Evolutionary conservation across 2,888 invertebrate species (phyloP), one percentile per base, ranked within the genome.

Genomic region (Brachyopa scutellaris): DNA sequence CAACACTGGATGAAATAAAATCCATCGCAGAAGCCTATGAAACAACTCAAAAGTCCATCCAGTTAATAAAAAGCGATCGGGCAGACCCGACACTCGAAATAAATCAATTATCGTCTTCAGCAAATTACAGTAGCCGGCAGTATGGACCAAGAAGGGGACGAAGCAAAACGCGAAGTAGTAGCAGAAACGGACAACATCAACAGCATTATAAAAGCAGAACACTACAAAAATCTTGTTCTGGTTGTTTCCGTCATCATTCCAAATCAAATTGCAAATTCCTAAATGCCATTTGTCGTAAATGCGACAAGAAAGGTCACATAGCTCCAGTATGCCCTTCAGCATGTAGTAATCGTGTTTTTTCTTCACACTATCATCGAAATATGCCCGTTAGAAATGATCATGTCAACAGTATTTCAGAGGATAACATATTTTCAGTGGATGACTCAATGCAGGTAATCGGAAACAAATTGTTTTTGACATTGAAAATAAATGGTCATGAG

Each of bases 201-300:
- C 53, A 33, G 15, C 38, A 61, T 1, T 40, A 40, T 8, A 51
- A 29, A 0, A 45, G 42, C 36, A 26, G n/a, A n/a, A 23, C n/a
- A 42, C 1, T 5, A 31, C 51, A 40, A 33, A 72, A 72, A 13
- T 53, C 72, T 4, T 72, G 62, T 61, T 70, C 61, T 7, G 53
- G 62, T 11, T 72, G 61, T 62, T 53, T 62, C 36, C 15, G 7
- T 7, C 23, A 38, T 19, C 62, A 72, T 23, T 3, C 6, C 8
- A 53, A 53, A 61, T 13, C 8, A 4, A 57, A 69, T 8, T 69
- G 69, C 33, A 69, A 69, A 49, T 69, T 69, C n/a, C 13, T 57
- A 9, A 15, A 57, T 38, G 47, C 45, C 8, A 19, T 45, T 42
- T 53, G 51, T 8, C 17, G 9, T 19, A 66, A 66, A 13, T 66